phyloP scores from a whole-genome alignment of 1,140 invertebrate genomes.

The Limonius californicus region DNA sequence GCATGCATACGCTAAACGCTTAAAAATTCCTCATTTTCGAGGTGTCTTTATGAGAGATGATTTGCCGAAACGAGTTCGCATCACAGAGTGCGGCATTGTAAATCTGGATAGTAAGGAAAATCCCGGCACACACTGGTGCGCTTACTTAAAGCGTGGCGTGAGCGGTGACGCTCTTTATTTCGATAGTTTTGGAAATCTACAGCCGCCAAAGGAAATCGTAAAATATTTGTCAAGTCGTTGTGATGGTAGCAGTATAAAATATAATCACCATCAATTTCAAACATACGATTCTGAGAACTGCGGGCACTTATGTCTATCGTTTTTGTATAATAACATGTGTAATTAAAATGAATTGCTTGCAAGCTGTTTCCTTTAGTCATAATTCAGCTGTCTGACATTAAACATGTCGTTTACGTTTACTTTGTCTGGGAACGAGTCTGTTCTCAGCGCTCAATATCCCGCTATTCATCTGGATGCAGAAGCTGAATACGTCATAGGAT shows the following conservation, averaged over 20 bases:
- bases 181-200: constrained; percentile 19
- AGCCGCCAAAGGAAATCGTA: constrained; percentile 16
- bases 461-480: constrained; percentile 13
- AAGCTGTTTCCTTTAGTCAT: too few species aligned
- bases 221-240: constrained; percentile 1
- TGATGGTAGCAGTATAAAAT: neutral
- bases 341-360: too few species aligned
- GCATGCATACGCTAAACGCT: neutral
- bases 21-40: constrained; percentile 11
- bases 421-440: neutral
- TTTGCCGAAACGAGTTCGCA: neutral
- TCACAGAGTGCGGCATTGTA: constrained; percentile 16
- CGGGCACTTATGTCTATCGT: constrained; percentile 16
- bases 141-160: neutral
- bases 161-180: constrained; percentile 9
- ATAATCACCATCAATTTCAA: constrained; percentile 12
- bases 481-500: constrained; percentile 36
- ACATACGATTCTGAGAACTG: constrained; percentile 4
- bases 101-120: constrained; percentile 13
- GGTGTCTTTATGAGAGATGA: constrained; percentile 16
- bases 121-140: constrained; percentile 17
- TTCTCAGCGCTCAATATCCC: constrained; percentile 15
- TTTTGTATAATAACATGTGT: neutral
- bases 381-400: too few species aligned
- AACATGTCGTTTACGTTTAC: constrained; percentile 17